Conservation (phyloP, 2,113 vertebrate species). For the Rhinolophus sinicus region DNA sequence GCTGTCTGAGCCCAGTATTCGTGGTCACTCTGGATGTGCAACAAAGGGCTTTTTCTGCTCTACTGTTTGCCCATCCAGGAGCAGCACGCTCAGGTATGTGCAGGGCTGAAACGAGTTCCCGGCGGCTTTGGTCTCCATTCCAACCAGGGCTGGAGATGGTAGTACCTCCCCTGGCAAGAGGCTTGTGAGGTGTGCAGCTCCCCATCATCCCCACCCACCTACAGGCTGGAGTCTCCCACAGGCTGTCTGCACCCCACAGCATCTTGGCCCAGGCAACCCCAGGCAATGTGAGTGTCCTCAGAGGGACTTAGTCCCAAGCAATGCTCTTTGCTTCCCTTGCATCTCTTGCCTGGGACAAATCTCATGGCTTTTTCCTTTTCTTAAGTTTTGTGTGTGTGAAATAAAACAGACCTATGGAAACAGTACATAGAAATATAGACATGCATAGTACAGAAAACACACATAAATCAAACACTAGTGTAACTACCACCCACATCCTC, state of each 20-base stretch:
- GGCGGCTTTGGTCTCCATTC: not conserved
- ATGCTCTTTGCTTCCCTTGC: not conserved
- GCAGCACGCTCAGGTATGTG: fast-evolving
- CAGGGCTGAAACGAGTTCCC: not conserved
- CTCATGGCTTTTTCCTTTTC: not conserved
- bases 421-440: not conserved
- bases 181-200: not conserved
- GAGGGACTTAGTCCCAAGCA: fast-evolving
- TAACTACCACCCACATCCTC: not conserved
- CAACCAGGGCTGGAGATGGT: not conserved
- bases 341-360: not conserved
- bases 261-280: no score
- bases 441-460: not conserved
- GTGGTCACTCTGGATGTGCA: not conserved
- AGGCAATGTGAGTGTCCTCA: not conserved
- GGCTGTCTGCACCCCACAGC: not conserved
- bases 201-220: no score
- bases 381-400: not conserved
- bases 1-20: not conserved
- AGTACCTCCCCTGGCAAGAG: not conserved
- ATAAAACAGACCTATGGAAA: not conserved
- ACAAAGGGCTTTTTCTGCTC: fast-evolving
- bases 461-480: not conserved
- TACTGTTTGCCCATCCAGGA: fast-evolving
- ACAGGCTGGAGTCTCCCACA: not conserved